Evolutionary conservation across 1,140 invertebrate genomes (phyloP), one percentile per base, ranked within the genome.

Genomic region (Brachionus calyciflorus): DNA sequence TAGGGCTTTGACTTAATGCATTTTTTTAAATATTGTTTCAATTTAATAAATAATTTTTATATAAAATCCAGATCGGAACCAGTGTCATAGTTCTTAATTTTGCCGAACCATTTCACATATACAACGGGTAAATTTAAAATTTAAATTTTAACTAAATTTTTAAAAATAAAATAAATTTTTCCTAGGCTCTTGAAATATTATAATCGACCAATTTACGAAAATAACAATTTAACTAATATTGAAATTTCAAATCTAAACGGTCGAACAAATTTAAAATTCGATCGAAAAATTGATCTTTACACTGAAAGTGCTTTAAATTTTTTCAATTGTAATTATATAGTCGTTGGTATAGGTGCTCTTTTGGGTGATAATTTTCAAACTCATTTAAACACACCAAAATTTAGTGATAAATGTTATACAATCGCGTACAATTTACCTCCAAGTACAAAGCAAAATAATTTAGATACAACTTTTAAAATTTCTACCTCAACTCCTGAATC

Each of bases 361-460:
- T 19, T 65, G 21, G 19, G 6, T 24, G 10, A 46, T 14, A 44
- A 44, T 24, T 65, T 44, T 46, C 7, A 44, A 1, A 44, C 37
- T 14, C 60, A 65, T 65, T n/a, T 44, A 0, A 44, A 65, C 24
- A 65, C 37, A 0, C 60, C 60, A 9, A n/a, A 24, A 28, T 65
- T 44, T 26, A 65, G 60, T 44, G 37, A 65, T 44, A 24, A n/a
- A 4, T 65, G 60, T 24, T 65, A 41, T 37, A 65, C 37, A 44
- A 44, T 44, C 3, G 1, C n/a, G n/a, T n/a, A n/a, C n/a, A n/a
- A n/a, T n/a, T n/a, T 65, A 26, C 19, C 24, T 65, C 65, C 77
- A 21, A 68, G n/a, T 78, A 24, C 77, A 73, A 44, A 65, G 6
- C 53, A 48, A 53, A 79, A 78, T 55, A 77, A 44, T 40, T 76